These are phyloP conservation scores for Agriopis leucophaearia DNA, from an alignment of 2,888 invertebrate genomes.

Conservation along the genomic window DNA sequence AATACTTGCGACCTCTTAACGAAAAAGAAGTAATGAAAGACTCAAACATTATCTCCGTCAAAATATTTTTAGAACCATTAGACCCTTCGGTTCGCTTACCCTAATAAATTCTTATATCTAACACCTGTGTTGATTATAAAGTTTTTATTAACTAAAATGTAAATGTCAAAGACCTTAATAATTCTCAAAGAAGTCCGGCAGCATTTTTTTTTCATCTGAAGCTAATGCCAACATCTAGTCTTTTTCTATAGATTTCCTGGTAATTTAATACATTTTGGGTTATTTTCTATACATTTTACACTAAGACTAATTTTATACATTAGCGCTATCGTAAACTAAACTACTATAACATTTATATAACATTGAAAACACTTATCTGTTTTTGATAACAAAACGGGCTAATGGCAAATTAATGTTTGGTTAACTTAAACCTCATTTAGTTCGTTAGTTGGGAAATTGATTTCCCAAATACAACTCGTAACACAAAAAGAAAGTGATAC, in stretches of 20 bases:
- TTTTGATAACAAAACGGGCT: conserved; percentile 28
- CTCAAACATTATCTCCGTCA: not conserved
- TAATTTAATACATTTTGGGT: not conserved
- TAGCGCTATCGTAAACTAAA: not conserved
- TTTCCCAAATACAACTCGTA: too few species aligned
- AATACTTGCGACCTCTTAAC: not conserved
- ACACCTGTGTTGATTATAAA: not conserved
- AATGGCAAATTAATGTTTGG: conserved; percentile 9
- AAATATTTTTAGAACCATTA: not conserved
- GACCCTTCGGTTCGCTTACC: not conserved
- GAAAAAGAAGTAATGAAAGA: not conserved
- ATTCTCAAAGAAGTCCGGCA: not conserved
- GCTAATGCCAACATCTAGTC: too few species aligned
- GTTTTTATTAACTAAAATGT: not conserved
- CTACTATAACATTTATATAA: too few species aligned
- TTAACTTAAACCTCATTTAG: too few species aligned
- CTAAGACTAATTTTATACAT: not conserved
- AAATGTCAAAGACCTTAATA: not conserved
- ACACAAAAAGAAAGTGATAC: too few species aligned
- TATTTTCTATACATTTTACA: not conserved
- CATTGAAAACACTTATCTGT: not conserved
- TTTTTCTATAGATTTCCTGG: too few species aligned
- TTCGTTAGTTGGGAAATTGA: too few species aligned
- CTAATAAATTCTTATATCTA: conserved; percentile 6
- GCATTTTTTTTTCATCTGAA: not conserved